Conservation (phyloP, 2,113 vertebrate genomes). For the Festucalex cinctus region DNA sequence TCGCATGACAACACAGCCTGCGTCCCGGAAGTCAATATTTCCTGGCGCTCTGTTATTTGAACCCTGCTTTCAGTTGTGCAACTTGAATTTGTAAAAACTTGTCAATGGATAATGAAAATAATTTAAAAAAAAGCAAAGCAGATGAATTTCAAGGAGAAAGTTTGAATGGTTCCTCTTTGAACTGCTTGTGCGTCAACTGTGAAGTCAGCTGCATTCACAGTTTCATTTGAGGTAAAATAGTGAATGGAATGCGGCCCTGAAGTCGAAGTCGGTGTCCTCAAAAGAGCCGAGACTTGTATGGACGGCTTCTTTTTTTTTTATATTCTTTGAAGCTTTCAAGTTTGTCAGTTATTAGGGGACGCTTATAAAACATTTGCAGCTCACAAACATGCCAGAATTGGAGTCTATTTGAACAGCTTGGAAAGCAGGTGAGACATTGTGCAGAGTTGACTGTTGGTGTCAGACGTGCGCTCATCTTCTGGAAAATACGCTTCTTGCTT, state of each 20-base stretch:
- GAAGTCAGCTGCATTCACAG: constrained; percentile 13
- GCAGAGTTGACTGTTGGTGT: too few relatives aligned
- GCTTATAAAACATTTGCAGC: not conserved
- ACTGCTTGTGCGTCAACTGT: too few relatives aligned
- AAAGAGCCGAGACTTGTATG: not conserved
- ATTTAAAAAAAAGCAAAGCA: not conserved
- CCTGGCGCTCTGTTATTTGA: constrained; percentile 22
- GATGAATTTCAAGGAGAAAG: not conserved
- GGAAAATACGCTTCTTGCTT: too few relatives aligned
- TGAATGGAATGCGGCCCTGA: constrained; percentile 32
- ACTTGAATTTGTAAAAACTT: constrained; percentile 1
- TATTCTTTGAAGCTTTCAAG: not conserved
- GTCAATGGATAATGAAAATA: not conserved
- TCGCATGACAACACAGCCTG: constrained; percentile 13
- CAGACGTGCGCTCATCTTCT: too few relatives aligned
- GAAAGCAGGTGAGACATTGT: not conserved
- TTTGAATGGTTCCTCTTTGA: constrained; percentile 14
- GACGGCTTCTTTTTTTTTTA: not conserved
- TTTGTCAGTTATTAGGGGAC: not conserved
- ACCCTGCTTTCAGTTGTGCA: constrained; percentile 15
- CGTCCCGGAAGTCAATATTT: constrained; percentile 41
- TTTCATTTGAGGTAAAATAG: constrained; percentile 17
- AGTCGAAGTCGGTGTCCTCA: constrained; percentile 6
- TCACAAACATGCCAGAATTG: not conserved
- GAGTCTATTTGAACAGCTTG: not conserved